Percentiles rank a stretch among this genome's conserved stretches.
phyloP scores from a whole-genome alignment of 2,888 invertebrate genomes.

The Timema cristinae region DNA sequence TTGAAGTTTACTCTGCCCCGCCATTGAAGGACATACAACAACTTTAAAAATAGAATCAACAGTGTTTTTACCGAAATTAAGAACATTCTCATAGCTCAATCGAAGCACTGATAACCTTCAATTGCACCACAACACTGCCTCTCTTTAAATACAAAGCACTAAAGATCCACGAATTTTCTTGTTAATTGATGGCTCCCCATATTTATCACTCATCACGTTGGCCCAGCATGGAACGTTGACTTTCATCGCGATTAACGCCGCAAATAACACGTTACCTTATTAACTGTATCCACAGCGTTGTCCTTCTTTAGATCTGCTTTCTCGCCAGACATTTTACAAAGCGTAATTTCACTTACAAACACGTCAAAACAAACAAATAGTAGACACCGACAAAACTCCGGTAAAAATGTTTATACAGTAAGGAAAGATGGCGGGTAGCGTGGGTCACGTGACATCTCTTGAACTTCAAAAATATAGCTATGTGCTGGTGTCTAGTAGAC shows the following conservation, averaged over 20 bases:
- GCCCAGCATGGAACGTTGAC: slow-evolving; percentile 30
- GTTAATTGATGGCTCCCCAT: slow-evolving; percentile 26
- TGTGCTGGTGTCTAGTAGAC: too few species aligned
- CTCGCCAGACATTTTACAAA: slow-evolving; percentile 44
- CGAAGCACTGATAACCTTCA: background rate
- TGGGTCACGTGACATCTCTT: slow-evolving; percentile 53
- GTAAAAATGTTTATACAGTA: slow-evolving; percentile 51
- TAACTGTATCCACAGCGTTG: slow-evolving; percentile 44
- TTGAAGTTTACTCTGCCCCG: slow-evolving; percentile 33
- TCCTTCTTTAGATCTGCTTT: slow-evolving; percentile 46
- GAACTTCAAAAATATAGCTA: slow-evolving; percentile 27
- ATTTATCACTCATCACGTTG: slow-evolving; percentile 33
- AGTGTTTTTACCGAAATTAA: slow-evolving; percentile 19
- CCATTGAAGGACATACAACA: slow-evolving; percentile 42
- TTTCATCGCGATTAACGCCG: slow-evolving; percentile 20
- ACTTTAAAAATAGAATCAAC: slow-evolving; percentile 37
- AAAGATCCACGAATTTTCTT: slow-evolving; percentile 16
- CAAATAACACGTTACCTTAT: slow-evolving; percentile 42
- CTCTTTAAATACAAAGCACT: slow-evolving; percentile 10
- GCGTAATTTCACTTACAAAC: slow-evolving; percentile 42
- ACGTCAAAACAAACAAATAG: slow-evolving; percentile 39
- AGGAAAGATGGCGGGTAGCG: slow-evolving; percentile 59
- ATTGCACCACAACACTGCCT: slow-evolving; percentile 2
- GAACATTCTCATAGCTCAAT: background rate
- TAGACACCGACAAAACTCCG: slow-evolving; percentile 26